These are phyloP conservation scores for Drosophila parabipectinata DNA, from an alignment of 1,140 invertebrate species.

Conservation along the genomic window DNA sequence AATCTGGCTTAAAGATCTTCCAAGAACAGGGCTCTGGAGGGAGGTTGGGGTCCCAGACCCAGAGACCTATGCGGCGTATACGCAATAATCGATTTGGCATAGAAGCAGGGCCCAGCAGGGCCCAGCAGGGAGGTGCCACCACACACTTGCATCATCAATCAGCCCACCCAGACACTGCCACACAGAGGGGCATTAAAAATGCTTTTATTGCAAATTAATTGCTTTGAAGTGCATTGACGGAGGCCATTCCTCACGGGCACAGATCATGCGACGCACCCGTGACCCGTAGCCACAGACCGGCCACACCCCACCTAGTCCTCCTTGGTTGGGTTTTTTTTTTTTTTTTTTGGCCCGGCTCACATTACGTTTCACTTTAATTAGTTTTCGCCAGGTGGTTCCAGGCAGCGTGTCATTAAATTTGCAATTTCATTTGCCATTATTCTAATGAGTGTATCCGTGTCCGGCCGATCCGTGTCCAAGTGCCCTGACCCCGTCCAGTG, in stretches of 20 bases:
- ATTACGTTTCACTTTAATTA: constrained; percentile 66
- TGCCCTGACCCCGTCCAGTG: background rate
- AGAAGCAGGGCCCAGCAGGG: constrained; percentile 2
- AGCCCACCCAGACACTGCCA: constrained; percentile 15
- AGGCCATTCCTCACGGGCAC: constrained; percentile 6
- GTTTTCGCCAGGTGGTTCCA: constrained; percentile 40
- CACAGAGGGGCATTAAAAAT: constrained; percentile 54
- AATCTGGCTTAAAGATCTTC: background rate
- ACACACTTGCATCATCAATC: constrained; percentile 55
- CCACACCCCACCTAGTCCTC: constrained; percentile 18
- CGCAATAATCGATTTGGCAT: constrained; percentile 37
- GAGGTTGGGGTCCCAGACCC: no score
- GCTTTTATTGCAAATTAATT: constrained; percentile 81
- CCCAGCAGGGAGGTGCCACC: background rate
- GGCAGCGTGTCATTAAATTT: constrained; percentile 50
- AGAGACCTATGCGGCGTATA: constrained; percentile 32
- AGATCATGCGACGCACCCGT: constrained; percentile 65
- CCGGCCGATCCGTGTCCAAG: background rate
- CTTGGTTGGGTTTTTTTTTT: background rate
- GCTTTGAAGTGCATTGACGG: constrained; percentile 67
- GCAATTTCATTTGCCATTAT: constrained; percentile 67
- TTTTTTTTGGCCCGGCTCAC: constrained; percentile 27
- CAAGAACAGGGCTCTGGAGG: background rate
- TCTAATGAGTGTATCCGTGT: constrained; percentile 43
- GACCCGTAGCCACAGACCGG: constrained; percentile 23